These are phyloP conservation scores for Erebia aethiops DNA, from an alignment of 2,888 invertebrate species.

Conservation along the genomic window DNA sequence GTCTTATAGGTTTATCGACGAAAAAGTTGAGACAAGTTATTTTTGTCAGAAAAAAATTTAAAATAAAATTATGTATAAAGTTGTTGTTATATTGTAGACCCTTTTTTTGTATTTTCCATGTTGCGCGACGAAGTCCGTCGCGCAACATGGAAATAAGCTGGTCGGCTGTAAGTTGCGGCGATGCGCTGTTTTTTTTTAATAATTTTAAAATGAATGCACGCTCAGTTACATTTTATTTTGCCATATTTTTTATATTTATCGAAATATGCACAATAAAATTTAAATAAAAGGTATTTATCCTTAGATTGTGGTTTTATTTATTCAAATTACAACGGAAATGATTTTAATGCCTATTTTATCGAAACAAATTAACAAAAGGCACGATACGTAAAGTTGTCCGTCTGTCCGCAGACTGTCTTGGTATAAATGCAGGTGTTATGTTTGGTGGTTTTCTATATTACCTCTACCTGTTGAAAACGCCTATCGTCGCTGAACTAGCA, in stretches of 20 bases:
- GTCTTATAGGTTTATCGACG: slow-evolving; percentile 59
- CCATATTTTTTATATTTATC: slow-evolving; percentile 77
- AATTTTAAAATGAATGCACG: slow-evolving; percentile 56
- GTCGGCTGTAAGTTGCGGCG: slow-evolving; percentile 46
- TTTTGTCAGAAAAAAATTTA: slow-evolving; percentile 58
- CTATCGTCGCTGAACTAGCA: too few species aligned
- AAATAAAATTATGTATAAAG: slow-evolving; percentile 55
- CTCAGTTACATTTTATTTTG: slow-evolving; percentile 67
- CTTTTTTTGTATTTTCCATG: slow-evolving; percentile 43
- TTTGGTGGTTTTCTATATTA: too few species aligned
- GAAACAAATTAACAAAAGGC: not conserved
- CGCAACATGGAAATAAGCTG: too few species aligned
- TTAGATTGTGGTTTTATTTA: slow-evolving; percentile 67
- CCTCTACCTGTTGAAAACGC: too few species aligned
- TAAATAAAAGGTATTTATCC: slow-evolving; percentile 80
- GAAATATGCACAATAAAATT: slow-evolving; percentile 79
- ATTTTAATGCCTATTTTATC: not conserved
- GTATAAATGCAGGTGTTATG: too few species aligned
- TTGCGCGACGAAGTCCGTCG: slow-evolving; percentile 31
- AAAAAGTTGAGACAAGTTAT: slow-evolving; percentile 57
- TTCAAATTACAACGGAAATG: not conserved
- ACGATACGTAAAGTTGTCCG: not conserved
- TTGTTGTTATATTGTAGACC: slow-evolving; percentile 54
- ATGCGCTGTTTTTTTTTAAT: slow-evolving; percentile 44
- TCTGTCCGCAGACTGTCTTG: too few species aligned